Percentiles rank a stretch among this genome's conserved stretches.
Evolutionary conservation across 1,140 invertebrate species (phyloP).

Genomic region (Hetaerina americana): DNA sequence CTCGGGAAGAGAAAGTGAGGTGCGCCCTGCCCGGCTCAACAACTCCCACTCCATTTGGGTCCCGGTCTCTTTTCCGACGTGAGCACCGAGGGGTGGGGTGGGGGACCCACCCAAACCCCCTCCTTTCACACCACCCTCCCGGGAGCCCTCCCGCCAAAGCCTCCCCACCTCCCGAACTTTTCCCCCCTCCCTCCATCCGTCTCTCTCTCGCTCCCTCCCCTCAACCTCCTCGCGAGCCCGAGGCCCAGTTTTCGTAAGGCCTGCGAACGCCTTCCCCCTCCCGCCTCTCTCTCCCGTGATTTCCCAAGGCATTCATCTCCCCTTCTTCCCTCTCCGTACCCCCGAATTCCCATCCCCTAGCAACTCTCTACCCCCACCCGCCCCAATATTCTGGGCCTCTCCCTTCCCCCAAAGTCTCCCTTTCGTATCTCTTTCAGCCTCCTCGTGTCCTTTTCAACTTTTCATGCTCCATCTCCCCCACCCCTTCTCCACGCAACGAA

Average conservation of each 20-base stretch:
- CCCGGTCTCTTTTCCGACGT: too few species aligned
- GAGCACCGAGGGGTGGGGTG: too few species aligned
- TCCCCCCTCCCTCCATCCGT: too few species aligned
- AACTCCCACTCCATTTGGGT: neutral
- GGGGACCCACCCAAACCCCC: too few species aligned
- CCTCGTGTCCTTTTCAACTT: too few species aligned
- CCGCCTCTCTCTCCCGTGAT: neutral
- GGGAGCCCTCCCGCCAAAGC: too few species aligned
- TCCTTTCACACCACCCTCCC: too few species aligned
- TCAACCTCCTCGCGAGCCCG: neutral
- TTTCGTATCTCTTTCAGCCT: neutral
- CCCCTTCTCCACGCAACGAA: neutral
- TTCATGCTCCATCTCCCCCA: neutral
- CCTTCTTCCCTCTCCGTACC: neutral
- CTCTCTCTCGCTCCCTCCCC: neutral
- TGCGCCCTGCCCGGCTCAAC: neutral
- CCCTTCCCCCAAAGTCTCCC: neutral
- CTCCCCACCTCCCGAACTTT: too few species aligned
- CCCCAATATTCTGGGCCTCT: neutral
- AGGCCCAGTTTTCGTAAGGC: neutral
- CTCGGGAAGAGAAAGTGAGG: neutral
- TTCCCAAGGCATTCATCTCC: neutral
- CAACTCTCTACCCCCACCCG: neutral
- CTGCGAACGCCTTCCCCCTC: neutral
- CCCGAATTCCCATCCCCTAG: too few species aligned